Percentiles rank a stretch among this genome's conserved stretches.
Evolutionary conservation across 2,888 invertebrate species (phyloP).

Genomic region (Oconnorella tubifera): DNA sequence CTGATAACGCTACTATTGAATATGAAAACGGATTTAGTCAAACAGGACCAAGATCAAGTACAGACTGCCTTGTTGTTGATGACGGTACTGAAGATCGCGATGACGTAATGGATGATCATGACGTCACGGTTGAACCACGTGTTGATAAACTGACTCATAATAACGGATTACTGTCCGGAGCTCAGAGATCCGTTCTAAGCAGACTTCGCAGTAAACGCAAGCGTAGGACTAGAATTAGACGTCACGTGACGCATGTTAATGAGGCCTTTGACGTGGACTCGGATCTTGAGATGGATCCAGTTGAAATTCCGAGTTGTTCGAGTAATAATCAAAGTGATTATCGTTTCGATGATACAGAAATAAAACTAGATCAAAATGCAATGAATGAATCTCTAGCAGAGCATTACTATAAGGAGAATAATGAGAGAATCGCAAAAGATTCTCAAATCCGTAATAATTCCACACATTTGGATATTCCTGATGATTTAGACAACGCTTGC

Average conservation of each 20-base stretch:
- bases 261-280: conserved; percentile 12
- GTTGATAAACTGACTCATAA: not conserved
- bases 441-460: too few species aligned
- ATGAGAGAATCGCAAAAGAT: too few species aligned
- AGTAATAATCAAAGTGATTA: not conserved
- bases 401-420: too few species aligned
- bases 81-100: not conserved
- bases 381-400: too few species aligned
- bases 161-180: not conserved
- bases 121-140: not conserved
- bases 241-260: conserved; percentile 9
- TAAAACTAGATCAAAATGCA: too few species aligned
- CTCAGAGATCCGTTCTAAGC: not conserved
- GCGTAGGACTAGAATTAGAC: not conserved
- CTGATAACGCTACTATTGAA: too few species aligned
- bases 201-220: not conserved
- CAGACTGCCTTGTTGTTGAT: not conserved
- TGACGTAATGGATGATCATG: not conserved
- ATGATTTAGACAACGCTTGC: too few species aligned
- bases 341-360: not conserved
- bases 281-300: not conserved
- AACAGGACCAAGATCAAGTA: not conserved
- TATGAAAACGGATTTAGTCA: conserved; percentile 1
- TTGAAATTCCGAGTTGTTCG: too few species aligned
- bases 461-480: not conserved